Base-by-base conservation (phyloP, 2,888 invertebrate species). In the Philaethria dido region DNA sequence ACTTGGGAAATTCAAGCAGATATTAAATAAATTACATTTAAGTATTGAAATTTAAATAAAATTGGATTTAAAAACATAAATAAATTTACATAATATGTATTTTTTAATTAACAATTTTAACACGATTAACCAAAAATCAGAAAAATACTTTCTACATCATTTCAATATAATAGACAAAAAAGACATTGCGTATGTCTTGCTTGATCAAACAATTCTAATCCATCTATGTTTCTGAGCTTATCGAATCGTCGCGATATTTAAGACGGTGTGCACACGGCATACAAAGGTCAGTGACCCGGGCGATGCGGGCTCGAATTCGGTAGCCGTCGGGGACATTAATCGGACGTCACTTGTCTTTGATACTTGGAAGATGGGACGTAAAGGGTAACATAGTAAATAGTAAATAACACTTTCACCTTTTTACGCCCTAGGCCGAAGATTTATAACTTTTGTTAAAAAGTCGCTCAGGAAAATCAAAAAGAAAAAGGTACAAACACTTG, bases 271-370 rank as follows among this genome's bases (percentile, higher is more conserved):
- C 69, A 73, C 71, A 74, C 72, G 71, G 70, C 70, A 68, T 66
- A 74, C 64, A 77, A 70, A 80, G 90, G 88, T 86, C 87, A 74
- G 36, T 72, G 87, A 88, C 87, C 88, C 68, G 42, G 66, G 64
- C 81, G 77, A 84, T 87, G 87, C 86, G 86, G 86, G 87, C 83
- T 80, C 86, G 76, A 88, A 88, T 89, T 89, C 82, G 82, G 88
- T 81, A 84, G 82, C 74, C 72, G 73, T 45, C 76, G 77, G 82
- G 78, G 86, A 86, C 87, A 87, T 87, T 88, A 88, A 88, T 90
- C 87, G 86, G 82, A 82, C 81, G 84, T 80, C 80, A 75, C 77
- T 76, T 79, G 77, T 77, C 79, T 80, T 79, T 76, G 76, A 77
- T 75, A 72, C 77, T 77, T 71, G 72, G 69, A 77, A 75, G 77